Evolutionary conservation across 2,888 invertebrate species (phyloP).

Genomic region (Drosophila mayaguana): DNA sequence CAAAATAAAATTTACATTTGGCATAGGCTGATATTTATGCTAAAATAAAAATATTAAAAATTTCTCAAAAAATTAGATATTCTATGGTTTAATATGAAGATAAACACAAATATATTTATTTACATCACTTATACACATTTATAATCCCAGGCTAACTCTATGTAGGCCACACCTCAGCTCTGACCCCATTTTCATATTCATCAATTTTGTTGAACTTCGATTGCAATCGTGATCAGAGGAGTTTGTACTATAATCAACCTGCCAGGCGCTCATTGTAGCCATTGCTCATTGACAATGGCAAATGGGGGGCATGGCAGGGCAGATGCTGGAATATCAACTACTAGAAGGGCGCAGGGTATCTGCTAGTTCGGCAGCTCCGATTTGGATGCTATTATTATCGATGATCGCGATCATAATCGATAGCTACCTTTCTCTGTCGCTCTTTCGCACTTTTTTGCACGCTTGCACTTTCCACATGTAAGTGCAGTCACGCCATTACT

Average conservation of each 20-base stretch:
- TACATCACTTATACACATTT: too few species aligned
- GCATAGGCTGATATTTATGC: too few species aligned
- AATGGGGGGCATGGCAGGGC: too few species aligned
- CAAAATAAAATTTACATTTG: too few species aligned
- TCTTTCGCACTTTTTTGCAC: background rate
- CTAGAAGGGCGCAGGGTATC: background rate
- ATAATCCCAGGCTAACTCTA: background rate
- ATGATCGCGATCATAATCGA: conserved; percentile 33
- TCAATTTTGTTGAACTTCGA: background rate
- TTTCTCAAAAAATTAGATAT: too few species aligned
- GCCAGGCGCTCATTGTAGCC: conserved; percentile 10
- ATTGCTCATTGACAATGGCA: too few species aligned
- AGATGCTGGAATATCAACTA: too few species aligned
- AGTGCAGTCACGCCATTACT: conserved; percentile 29
- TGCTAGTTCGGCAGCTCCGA: background rate
- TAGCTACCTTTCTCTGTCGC: conserved; percentile 15
- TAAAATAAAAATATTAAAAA: too few species aligned
- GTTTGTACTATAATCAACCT: conserved; percentile 19
- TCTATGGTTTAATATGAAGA: too few species aligned
- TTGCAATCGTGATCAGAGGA: conserved; percentile 20
- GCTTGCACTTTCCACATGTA: conserved; percentile 23
- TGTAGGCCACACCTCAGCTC: background rate
- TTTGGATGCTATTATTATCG: conserved; percentile 22
- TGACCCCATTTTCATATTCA: conserved; percentile 1
- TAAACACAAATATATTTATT: too few species aligned